Conservation (phyloP, 2,888 invertebrate genomes). For the Drosophila pegasa region DNA sequence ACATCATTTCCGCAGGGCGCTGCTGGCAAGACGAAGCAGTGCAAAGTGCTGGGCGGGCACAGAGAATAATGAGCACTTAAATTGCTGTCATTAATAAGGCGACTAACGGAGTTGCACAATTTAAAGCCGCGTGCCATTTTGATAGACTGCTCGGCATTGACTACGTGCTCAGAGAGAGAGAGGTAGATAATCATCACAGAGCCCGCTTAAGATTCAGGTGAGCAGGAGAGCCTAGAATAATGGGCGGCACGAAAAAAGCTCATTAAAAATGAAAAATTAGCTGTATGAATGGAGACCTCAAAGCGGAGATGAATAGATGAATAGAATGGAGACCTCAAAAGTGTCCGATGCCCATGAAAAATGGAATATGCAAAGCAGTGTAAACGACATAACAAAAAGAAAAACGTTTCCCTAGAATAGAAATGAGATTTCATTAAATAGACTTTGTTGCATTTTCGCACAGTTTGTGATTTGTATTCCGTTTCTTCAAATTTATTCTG, state of each 20-base stretch:
- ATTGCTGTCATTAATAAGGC: slow-evolving; percentile 49
- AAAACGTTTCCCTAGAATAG: slow-evolving; percentile 11
- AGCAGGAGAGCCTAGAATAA: not conserved
- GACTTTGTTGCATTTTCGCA: slow-evolving; percentile 6
- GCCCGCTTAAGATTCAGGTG: slow-evolving; percentile 5
- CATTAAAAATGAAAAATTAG: slow-evolving; percentile 49
- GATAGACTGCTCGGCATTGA: slow-evolving; percentile 28
- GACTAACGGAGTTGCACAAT: slow-evolving; percentile 29
- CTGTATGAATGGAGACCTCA: slow-evolving; percentile 11
- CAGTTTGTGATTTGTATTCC: slow-evolving; percentile 43
- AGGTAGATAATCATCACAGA: slow-evolving; percentile 13
- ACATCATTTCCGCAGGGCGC: slow-evolving; percentile 60
- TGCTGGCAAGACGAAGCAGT: slow-evolving; percentile 9
- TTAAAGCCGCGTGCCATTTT: slow-evolving; percentile 30
- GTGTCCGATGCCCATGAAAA: not conserved
- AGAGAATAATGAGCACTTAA: slow-evolving; percentile 43
- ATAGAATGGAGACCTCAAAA: not conserved
- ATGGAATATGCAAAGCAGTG: slow-evolving; percentile 7
- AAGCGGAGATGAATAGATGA: slow-evolving; percentile 1
- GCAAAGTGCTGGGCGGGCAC: slow-evolving; percentile 17
- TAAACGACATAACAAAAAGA: slow-evolving; percentile 3
- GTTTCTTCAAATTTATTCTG: slow-evolving; percentile 21
- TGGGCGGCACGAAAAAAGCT: slow-evolving; percentile 42
- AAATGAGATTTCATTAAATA: slow-evolving; percentile 7
- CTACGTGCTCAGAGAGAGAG: slow-evolving; percentile 16